Conservation (phyloP, 2,113 vertebrate species). For the Sorex fumeus region DNA sequence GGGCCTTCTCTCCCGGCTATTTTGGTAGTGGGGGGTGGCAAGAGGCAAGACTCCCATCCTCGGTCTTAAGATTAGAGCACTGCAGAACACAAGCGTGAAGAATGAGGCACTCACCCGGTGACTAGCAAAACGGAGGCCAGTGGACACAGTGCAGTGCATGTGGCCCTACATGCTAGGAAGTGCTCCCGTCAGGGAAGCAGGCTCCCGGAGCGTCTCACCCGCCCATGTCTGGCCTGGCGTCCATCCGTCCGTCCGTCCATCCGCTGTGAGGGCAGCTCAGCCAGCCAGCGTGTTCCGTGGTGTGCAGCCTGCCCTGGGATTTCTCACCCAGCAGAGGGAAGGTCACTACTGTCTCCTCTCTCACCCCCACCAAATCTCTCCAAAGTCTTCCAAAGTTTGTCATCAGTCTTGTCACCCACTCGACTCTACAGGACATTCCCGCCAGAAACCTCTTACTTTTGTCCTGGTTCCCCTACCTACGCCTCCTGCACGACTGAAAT, state of each 20-base stretch:
- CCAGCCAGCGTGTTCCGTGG: no score
- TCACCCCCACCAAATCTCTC: not conserved
- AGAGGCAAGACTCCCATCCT: not conserved
- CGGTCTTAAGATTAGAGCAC: no score
- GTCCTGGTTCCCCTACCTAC: not conserved
- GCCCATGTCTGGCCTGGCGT: slow-evolving; percentile 12
- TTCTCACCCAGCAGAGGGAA: slow-evolving; percentile 57
- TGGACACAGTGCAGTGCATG: no score
- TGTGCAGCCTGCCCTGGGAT: not conserved
- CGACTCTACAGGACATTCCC: not conserved
- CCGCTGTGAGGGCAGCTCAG: no score
- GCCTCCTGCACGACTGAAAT: not conserved
- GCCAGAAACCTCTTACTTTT: not conserved
- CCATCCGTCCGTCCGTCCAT: no score
- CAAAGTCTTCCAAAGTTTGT: not conserved
- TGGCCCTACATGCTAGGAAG: no score
- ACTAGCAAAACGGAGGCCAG: no score
- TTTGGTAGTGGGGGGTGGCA: not conserved
- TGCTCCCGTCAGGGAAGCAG: no score
- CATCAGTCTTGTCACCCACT: not conserved
- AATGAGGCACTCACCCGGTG: no score
- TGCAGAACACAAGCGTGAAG: not conserved
- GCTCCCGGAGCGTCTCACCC: no score
- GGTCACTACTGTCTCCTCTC: not conserved
- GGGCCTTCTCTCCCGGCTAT: not conserved